Evolutionary conservation across 2,113 vertebrate genomes (phyloP), one percentile per base, ranked within the genome.

Genomic region (Formicarius rufipectus): DNA sequence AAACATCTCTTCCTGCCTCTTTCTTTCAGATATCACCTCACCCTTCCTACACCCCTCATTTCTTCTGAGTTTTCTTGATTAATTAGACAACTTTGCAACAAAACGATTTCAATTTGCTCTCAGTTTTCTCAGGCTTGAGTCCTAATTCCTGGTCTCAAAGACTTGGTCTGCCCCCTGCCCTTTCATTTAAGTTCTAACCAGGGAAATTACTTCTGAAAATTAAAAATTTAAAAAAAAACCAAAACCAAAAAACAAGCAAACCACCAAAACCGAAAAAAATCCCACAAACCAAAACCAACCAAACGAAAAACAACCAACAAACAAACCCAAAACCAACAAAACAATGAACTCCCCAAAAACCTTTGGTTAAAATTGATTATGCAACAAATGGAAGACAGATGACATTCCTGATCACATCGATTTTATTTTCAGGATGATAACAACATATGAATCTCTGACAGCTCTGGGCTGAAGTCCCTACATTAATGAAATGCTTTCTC

Each of bases 401-500:
- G 73, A 6, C 53, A 64, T 91, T 83, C 55, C 60, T 73, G 30
- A 91, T 53, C 72, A 68, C 58, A 86, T 94, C 92, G 77, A 93
- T 95, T 96, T 89, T 82, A 68, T 89, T 93, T 94, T 72, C 87
- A 96, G 88, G 79, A 63, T 50, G 30, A 84, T 89, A 62, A 60
- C 84, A 90, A n/a, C 10, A 4, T 45, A 33, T 17, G 28, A 85
- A 90, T 15, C 58, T 95, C 56, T 94, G 87, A 93, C 69, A 85
- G 73, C 30, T 74, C 50, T 86, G 39, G 45, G 81, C 40, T 84
- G 72, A 82, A 93, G 31, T 67, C 84, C 63, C n/a, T 33, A 9
- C 76, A 90, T 97, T 96, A 91, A 93, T 97, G 84, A 96, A 93
- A 64, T 7, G 23, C 47, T 88, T 44, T 72, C 87, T 95, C 84